Conservation (phyloP, 2,797 vertebrate species). For the Phylloscopus collybita region DNA sequence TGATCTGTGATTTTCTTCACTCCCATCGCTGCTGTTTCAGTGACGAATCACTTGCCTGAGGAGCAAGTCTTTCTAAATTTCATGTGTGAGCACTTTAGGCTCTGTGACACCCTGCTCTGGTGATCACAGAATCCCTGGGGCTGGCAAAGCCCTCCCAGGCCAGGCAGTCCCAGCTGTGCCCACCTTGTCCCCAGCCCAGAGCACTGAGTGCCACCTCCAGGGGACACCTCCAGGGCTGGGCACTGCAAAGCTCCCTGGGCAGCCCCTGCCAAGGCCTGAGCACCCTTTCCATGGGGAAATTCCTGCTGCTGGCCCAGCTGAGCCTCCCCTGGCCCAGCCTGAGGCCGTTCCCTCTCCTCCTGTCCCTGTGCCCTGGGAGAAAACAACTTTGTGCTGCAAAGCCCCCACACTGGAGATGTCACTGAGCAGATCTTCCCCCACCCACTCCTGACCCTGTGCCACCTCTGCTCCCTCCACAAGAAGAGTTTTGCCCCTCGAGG, state of each 20-base stretch:
- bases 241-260: neutral
- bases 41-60: neutral
- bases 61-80: neutral
- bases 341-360: neutral
- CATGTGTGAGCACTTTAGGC: neutral
- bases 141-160: neutral
- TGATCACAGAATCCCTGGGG: neutral
- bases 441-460: neutral
- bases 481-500: neutral
- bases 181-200: neutral
- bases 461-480: neutral
- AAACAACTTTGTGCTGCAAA: rapidly evolving
- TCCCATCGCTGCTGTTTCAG: rapidly evolving
- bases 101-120: neutral
- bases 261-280: neutral
- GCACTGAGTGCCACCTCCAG: neutral
- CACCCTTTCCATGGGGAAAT: neutral
- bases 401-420: neutral
- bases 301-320: neutral
- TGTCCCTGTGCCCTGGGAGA: neutral
- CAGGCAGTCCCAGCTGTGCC: neutral
- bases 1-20: neutral
- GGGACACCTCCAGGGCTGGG: neutral
- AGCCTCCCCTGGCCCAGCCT: neutral
- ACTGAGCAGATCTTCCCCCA: neutral